phyloP scores from a whole-genome alignment of 2,888 invertebrate genomes.

The Alsophila aescularia region DNA sequence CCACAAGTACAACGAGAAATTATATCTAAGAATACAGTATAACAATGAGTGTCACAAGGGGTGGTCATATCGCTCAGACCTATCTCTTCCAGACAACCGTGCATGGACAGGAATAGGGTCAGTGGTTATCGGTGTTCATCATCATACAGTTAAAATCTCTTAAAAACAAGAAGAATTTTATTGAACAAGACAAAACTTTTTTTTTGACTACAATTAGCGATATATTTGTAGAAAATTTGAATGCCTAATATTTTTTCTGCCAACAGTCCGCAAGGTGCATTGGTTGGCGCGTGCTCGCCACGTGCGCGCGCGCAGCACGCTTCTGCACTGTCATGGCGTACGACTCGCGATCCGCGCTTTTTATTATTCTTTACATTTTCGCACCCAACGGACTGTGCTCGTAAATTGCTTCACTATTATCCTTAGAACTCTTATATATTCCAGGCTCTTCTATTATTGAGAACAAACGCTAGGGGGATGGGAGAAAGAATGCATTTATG shows the following conservation, averaged over 20 bases:
- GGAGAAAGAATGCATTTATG: constrained; percentile 58
- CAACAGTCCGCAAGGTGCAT: constrained; percentile 71
- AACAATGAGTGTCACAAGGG: no score
- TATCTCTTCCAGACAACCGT: no score
- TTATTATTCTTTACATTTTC: constrained; percentile 29
- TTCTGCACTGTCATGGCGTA: constrained; percentile 73
- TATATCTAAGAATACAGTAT: no score
- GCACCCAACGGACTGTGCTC: constrained; percentile 65
- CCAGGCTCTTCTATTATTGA: constrained; percentile 51
- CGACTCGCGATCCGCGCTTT: constrained; percentile 60
- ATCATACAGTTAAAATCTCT: no score
- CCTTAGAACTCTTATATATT: constrained; percentile 4
- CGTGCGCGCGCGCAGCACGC: constrained; percentile 65
- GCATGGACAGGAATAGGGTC: no score
- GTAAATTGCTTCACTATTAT: constrained; percentile 71
- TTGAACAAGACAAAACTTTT: no score
- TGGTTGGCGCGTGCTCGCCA: constrained; percentile 59
- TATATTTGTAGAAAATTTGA: no score
- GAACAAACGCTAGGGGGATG: constrained; percentile 54
- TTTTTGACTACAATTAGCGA: no score
- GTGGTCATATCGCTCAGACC: no score
- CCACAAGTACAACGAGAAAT: no score
- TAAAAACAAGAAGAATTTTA: no score
- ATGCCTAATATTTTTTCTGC: constrained; percentile 45
- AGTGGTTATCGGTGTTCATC: no score